Evolutionary conservation across 1,140 invertebrate species (phyloP), one percentile per base, ranked within the genome.

Genomic region (Holotrichia oblita): DNA sequence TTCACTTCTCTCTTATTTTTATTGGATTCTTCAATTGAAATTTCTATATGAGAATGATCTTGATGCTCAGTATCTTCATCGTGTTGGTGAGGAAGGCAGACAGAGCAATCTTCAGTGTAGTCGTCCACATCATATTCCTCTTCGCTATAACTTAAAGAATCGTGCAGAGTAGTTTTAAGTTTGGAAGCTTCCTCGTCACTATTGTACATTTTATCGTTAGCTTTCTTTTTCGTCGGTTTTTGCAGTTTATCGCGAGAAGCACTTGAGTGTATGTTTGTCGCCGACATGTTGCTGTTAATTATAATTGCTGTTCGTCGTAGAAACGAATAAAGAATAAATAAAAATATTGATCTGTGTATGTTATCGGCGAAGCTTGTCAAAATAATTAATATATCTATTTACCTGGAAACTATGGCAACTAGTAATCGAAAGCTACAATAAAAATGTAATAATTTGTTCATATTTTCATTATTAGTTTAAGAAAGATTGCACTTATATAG

Each of bases 301-400:
- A 22, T 27, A 48, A 6, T 69, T 27, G 61, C 12, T 69, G 22
- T 69, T 9, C 9, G 20, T 27, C 0, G 22, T 69, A 22, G 6
- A 12, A 27, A 34, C 27, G 22, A 69, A 69, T 34, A 69, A 12
- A 69, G 61, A 48, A 48, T 48, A 34, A 55, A 55, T 55, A 55
- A 55, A 69, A 69, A 69, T 69, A 69, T 69, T 69, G 61, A 69
- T 69, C 27, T 69, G 22, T 69, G 61, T 69, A 69, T 69, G 10
- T 69, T 69, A 69, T 27, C 10, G 61, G 61, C 22, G 22, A 69
- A 69, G 48, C 44, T 55, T 14, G 61, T 69, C 61, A 69, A 69
- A 69, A 69, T 69, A 69, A 69, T 69, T 69, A 69, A 69, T 69
- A 27, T 22, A 69, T 34, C 7, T 69, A 69, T 69, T 69, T 69